Conservation (phyloP, 1,140 invertebrate genomes). For the Pteromalus puparum region DNA sequence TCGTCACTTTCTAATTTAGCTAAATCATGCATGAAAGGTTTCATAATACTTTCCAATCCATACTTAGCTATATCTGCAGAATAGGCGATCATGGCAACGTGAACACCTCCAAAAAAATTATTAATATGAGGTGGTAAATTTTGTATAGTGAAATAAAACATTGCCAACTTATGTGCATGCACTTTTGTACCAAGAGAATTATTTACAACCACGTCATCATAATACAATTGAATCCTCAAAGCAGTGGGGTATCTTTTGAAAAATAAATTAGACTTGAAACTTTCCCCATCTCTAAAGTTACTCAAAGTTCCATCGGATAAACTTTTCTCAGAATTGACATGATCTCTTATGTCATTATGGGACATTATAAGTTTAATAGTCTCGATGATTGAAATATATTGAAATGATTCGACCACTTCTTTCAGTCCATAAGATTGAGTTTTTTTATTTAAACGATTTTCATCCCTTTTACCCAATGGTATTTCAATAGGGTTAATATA, state of each 20-base stretch:
- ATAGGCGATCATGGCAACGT: too few species aligned
- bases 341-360: too few species aligned
- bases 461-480: too few species aligned
- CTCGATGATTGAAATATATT: too few species aligned
- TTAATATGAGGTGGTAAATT: slow-evolving; percentile 41
- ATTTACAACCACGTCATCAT: slow-evolving; percentile 45
- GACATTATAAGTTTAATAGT: too few species aligned
- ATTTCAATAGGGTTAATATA: too few species aligned
- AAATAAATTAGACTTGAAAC: background rate
- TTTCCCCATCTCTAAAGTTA: too few species aligned
- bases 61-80: slow-evolving; percentile 44
- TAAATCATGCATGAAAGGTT: slow-evolving; percentile 40
- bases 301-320: too few species aligned
- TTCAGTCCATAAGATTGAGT: too few species aligned
- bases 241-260: slow-evolving; percentile 29
- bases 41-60: slow-evolving; percentile 25
- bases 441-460: too few species aligned
- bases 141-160: slow-evolving; percentile 29
- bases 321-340: too few species aligned
- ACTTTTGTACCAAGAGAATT: slow-evolving; percentile 40
- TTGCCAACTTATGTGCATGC: slow-evolving; percentile 39
- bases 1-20: slow-evolving; percentile 33
- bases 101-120: background rate
- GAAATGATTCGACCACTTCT: too few species aligned
- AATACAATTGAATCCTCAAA: slow-evolving; percentile 33